Evolutionary conservation across 2,888 invertebrate species (phyloP), one percentile per base, ranked within the genome.

Genomic region (Keiferia lycopersicella): DNA sequence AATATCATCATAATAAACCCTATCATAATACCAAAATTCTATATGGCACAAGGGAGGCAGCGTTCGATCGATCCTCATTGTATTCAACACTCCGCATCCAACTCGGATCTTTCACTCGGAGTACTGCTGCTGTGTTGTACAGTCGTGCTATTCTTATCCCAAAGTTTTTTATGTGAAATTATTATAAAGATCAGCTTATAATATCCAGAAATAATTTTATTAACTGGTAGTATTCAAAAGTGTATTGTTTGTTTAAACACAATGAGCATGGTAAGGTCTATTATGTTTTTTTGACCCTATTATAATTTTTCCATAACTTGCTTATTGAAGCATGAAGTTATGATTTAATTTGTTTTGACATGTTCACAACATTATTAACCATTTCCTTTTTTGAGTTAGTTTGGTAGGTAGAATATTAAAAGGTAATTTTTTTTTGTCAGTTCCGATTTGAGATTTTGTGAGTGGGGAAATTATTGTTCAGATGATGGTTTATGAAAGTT

Each of bases 281-380:
- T 87, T 84, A 80, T 83, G 69, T 71, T 80, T 83, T 85, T 83
- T 80, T 75, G 71, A 14, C 75, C 74, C 80, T 71, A 74, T 81
- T 77, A 78, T 80, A 73, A 77, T 81, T 81, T 75, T 71, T 71
- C 62, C 67, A 78, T 76, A 79, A 79, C 79, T 79, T 80, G 79
- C 71, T 81, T 80, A 89, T 87, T 91, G 84, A 87, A 80, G 81
- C 73, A 66, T 88, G 79, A 82, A 88, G 84, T 89, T 92, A 91
- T 92, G 92, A 91, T 91, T 82, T 91, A 84, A 92, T 91, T 81
- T 85, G 86, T 90, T 91, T 81, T 89, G 92, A 89, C 92, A 91
- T 82, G 83, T 75, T 83, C 80, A 53, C 39, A 62, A 80, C 82
- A 84, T 85, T 84, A 81, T 83, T 68, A 73, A 71, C 71, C 73